Evolutionary conservation across 2,797 vertebrate species (phyloP).

Genomic region (Sebastes taczanowskii): DNA sequence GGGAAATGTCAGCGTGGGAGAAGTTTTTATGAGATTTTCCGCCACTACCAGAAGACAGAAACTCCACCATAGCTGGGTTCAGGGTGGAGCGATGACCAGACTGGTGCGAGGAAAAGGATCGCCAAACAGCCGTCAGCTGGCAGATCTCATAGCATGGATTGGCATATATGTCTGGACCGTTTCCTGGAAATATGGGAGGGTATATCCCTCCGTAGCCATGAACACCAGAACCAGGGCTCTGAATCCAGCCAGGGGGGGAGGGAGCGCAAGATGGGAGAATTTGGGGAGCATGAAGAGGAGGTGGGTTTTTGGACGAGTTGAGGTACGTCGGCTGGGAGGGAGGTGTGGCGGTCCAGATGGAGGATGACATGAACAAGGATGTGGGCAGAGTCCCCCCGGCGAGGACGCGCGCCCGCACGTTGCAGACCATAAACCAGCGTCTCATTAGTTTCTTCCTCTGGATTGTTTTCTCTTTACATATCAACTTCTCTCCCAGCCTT

Average conservation of each 20-base stretch:
- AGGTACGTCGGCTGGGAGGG: not conserved
- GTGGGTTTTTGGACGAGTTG: slow-evolving; percentile 23
- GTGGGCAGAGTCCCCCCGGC: slow-evolving; percentile 31
- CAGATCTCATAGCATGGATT: slow-evolving; percentile 33
- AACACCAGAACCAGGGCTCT: slow-evolving; percentile 17
- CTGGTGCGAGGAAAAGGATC: slow-evolving; percentile 9
- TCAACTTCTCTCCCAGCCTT: slow-evolving; percentile 23
- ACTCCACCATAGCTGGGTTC: slow-evolving; percentile 7
- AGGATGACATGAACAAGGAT: slow-evolving; percentile 38
- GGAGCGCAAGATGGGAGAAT: slow-evolving; percentile 26
- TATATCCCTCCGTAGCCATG: slow-evolving; percentile 35
- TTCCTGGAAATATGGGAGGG: slow-evolving; percentile 69
- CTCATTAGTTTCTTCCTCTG: slow-evolving; percentile 27
- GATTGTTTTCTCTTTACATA: slow-evolving; percentile 6
- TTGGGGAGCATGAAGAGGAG: slow-evolving; percentile 1
- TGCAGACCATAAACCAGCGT: slow-evolving; percentile 26
- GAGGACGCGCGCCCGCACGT: not conserved
- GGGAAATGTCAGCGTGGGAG: not conserved
- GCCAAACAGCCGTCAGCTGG: slow-evolving; percentile 59
- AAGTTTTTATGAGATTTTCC: slow-evolving; percentile 13
- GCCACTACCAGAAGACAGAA: not conserved
- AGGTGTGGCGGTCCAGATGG: slow-evolving; percentile 56
- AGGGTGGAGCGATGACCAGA: slow-evolving; percentile 38
- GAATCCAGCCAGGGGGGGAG: slow-evolving; percentile 21
- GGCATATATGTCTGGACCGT: slow-evolving; percentile 42